phyloP scores from a whole-genome alignment of 2,797 vertebrate genomes.

The Loriculus beryllinus region DNA sequence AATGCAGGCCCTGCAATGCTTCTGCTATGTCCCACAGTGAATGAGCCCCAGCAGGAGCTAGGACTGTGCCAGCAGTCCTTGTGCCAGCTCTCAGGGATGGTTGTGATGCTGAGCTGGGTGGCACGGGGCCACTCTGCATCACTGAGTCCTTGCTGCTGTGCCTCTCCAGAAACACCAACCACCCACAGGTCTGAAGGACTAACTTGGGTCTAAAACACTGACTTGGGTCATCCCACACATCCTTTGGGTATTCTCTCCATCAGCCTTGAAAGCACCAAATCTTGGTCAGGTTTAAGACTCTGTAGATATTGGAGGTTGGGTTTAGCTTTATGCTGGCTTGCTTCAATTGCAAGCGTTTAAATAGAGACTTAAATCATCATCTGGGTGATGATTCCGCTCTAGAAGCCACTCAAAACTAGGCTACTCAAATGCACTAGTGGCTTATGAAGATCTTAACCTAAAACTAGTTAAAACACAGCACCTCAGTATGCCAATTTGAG shows the following conservation, averaged over 20 bases:
- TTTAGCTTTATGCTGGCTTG: neutral
- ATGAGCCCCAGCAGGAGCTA: neutral
- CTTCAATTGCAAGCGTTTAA: neutral
- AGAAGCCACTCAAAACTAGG: neutral
- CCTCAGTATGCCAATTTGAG: neutral
- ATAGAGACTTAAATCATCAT: neutral
- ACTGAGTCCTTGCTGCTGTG: neutral
- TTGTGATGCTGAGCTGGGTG: neutral
- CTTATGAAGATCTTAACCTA: neutral
- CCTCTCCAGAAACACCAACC: neutral
- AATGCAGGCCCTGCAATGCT: neutral
- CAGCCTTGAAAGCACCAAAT: neutral
- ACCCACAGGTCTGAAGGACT: neutral
- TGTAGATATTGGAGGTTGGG: neutral
- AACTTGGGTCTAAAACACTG: neutral
- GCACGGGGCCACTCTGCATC: neutral
- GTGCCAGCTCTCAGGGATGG: fast-evolving
- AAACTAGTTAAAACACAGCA: neutral
- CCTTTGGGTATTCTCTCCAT: neutral
- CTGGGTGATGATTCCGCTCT: neutral
- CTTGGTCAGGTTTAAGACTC: neutral
- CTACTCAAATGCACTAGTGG: neutral
- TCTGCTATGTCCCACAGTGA: neutral
- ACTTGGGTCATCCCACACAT: fast-evolving
- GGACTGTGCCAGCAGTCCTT: neutral